Conservation (phyloP, 2,113 vertebrate species). For the Microtus pennsylvanicus region DNA sequence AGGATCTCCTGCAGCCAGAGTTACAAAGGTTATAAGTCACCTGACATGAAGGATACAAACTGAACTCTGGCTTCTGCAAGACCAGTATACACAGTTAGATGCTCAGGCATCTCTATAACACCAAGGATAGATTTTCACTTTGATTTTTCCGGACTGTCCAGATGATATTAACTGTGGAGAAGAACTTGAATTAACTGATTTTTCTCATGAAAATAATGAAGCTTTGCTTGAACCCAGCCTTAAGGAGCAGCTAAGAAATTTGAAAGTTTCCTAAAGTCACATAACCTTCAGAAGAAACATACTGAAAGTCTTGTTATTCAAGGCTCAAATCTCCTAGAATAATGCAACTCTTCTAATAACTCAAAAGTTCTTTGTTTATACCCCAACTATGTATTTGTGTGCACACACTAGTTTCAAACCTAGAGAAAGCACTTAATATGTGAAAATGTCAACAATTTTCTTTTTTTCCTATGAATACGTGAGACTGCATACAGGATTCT, state of each 20-base stretch:
- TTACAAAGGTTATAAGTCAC: neutral
- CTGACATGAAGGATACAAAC: neutral
- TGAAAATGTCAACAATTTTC: neutral
- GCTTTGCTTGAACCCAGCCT: neutral
- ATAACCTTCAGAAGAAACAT: neutral
- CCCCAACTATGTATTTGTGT: neutral
- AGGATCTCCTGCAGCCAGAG: neutral
- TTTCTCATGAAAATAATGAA: neutral
- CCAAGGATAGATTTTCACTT: slow-evolving; percentile 2
- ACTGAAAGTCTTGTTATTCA: neutral
- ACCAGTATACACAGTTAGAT: too few relatives aligned
- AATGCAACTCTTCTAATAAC: neutral
- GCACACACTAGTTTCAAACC: neutral
- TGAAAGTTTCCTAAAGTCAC: neutral
- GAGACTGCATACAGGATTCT: neutral
- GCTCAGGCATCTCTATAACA: neutral
- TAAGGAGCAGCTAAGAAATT: neutral
- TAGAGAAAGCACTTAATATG: neutral
- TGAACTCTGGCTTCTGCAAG: neutral
- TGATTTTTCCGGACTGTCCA: neutral
- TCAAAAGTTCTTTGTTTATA: neutral
- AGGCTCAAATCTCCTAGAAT: neutral
- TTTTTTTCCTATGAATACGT: neutral
- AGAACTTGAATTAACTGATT: neutral
- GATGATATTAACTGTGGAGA: neutral